A percentile compares a stretch with the other conserved stretches of the same genome.
Evolutionary conservation across 2,888 invertebrate species (phyloP).

Genomic region (Eristalinus sepulchralis): DNA sequence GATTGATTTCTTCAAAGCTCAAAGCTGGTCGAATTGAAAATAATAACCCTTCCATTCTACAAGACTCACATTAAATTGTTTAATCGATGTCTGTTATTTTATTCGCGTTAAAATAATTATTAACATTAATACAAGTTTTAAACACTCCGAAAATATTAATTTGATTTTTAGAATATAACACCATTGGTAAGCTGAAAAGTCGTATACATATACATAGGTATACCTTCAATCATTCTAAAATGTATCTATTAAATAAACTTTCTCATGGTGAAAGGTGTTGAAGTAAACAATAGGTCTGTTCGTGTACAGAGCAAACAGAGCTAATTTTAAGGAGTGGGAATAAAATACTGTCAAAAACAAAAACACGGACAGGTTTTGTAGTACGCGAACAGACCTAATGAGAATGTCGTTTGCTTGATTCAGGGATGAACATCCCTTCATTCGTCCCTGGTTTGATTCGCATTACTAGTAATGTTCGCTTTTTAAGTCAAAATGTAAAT

Average conservation of each 20-base stretch:
- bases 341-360: too few species aligned
- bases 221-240: not conserved
- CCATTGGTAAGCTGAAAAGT: constrained; percentile 5
- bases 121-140: not conserved
- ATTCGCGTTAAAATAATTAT: too few species aligned
- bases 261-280: constrained; percentile 26
- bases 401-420: too few species aligned
- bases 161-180: not conserved
- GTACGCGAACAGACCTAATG: too few species aligned
- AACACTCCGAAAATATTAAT: not conserved
- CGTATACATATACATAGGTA: not conserved
- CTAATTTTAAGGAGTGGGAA: too few species aligned
- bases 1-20: constrained; percentile 62
- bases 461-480: too few species aligned
- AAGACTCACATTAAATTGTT: not conserved
- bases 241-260: constrained; percentile 30
- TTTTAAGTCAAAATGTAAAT: too few species aligned
- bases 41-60: constrained; percentile 12
- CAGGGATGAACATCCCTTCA: too few species aligned
- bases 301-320: not conserved
- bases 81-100: too few species aligned
- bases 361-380: too few species aligned
- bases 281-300: constrained; percentile 26
- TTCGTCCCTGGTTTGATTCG: too few species aligned
- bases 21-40: not conserved